Percentiles rank a stretch among this genome's conserved stretches.
These are phyloP conservation scores for Pseudochirops cupreus DNA, from an alignment of 2,797 vertebrate genomes.

Conservation along the genomic window DNA sequence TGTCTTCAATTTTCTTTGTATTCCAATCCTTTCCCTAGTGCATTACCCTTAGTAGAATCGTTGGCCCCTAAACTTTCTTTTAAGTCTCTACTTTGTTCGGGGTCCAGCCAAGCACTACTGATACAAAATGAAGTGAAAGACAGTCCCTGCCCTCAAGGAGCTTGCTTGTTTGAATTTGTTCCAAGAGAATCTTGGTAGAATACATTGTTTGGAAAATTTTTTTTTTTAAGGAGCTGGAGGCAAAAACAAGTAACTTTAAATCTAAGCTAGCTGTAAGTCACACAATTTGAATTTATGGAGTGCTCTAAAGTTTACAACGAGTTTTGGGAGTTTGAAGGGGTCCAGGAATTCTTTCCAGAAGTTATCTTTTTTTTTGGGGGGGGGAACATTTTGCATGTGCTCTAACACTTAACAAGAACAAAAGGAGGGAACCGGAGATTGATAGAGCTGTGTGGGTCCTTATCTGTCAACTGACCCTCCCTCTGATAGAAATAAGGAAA, in stretches of 20 bases:
- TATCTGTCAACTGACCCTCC: background rate
- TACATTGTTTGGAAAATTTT: background rate
- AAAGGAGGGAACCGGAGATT: background rate
- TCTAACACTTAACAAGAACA: background rate
- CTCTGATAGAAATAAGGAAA: background rate
- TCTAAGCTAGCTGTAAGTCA: background rate
- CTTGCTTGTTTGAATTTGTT: background rate
- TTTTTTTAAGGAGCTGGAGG: background rate
- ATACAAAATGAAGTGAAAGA: background rate
- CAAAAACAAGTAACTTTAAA: background rate
- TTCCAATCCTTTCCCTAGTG: background rate
- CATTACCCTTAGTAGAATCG: background rate
- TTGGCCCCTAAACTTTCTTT: background rate
- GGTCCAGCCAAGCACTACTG: accelerated
- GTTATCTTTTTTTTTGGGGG: background rate
- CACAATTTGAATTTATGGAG: background rate
- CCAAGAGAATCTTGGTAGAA: background rate
- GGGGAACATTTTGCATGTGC: background rate
- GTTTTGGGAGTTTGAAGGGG: background rate
- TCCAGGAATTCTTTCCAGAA: background rate
- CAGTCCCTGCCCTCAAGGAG: background rate
- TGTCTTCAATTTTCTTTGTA: background rate
- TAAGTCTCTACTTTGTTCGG: background rate
- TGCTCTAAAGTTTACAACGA: background rate
- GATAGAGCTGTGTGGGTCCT: background rate